These are phyloP conservation scores for Chrysolina americana DNA, from an alignment of 2,888 invertebrate species.

Conservation along the genomic window DNA sequence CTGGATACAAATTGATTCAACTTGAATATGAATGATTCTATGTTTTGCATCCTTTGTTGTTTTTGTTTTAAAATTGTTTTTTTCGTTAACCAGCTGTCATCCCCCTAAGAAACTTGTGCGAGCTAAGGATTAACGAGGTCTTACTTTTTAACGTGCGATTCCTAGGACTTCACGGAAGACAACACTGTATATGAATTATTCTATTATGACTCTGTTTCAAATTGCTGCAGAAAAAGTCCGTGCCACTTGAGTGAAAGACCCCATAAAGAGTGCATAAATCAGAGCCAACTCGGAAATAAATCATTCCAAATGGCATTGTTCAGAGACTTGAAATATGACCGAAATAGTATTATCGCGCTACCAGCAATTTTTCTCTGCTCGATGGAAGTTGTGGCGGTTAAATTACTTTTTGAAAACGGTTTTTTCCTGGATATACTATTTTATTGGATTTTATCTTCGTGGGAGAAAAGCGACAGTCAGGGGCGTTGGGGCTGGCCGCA, in stretches of 20 bases:
- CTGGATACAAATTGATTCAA: no score
- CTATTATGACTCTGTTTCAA: neutral
- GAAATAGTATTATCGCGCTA: conserved; percentile 24
- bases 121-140: no score
- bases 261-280: conserved; percentile 20
- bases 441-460: conserved; percentile 7
- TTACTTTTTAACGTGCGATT: no score
- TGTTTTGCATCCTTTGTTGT: no score
- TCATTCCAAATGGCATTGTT: conserved; percentile 23
- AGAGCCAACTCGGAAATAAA: conserved; percentile 13
- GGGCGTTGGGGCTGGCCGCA: neutral
- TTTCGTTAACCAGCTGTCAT: no score
- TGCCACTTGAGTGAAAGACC: conserved; percentile 18
- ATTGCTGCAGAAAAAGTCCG: neutral
- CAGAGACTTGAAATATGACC: conserved; percentile 22
- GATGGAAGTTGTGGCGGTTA: conserved; percentile 15
- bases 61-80: no score
- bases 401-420: conserved; percentile 17
- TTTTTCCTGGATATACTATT: conserved; percentile 12
- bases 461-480: neutral
- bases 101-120: no score
- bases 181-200: neutral
- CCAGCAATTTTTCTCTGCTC: conserved; percentile 20
- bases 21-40: no score
- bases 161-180: neutral